These are phyloP conservation scores for Jaculus jaculus DNA, from an alignment of 2,113 vertebrate species.

Conservation along the genomic window DNA sequence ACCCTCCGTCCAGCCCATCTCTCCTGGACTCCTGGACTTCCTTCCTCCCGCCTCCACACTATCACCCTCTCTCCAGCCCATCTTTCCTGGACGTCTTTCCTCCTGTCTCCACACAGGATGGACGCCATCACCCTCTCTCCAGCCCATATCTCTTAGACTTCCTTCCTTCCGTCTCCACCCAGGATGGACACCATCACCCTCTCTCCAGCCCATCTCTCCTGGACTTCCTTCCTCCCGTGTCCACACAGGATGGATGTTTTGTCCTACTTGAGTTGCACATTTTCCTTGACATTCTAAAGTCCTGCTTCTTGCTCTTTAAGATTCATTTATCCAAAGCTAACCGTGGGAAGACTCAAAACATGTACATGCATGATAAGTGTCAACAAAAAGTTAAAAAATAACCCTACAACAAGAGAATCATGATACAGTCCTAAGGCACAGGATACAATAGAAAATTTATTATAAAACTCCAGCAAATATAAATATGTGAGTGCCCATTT, in stretches of 20 bases:
- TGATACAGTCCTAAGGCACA: neutral
- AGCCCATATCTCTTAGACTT: no score
- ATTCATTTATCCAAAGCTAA: fast-evolving
- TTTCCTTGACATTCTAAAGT: neutral
- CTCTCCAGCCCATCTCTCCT: neutral
- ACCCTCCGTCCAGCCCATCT: no score
- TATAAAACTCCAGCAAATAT: conserved; percentile 81
- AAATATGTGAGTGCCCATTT: conserved; percentile 75
- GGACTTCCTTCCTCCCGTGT: neutral
- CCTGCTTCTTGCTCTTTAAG: neutral
- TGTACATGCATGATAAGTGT: no score
- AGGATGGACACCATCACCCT: no score
- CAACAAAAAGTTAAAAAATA: no score
- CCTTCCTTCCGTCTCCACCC: no score
- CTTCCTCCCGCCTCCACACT: no score
- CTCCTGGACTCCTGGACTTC: no score
- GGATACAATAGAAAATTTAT: conserved; percentile 77
- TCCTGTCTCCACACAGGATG: neutral
- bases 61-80: no score
- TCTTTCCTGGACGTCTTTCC: neutral
- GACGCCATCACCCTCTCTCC: no score
- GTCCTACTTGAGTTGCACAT: neutral
- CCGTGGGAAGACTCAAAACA: no score
- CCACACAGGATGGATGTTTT: fast-evolving
- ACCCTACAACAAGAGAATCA: neutral